Percentiles rank a stretch among this genome's conserved stretches.
phyloP scores from a whole-genome alignment of 2,888 invertebrate genomes.

The Acanthosoma haemorrhoidale region DNA sequence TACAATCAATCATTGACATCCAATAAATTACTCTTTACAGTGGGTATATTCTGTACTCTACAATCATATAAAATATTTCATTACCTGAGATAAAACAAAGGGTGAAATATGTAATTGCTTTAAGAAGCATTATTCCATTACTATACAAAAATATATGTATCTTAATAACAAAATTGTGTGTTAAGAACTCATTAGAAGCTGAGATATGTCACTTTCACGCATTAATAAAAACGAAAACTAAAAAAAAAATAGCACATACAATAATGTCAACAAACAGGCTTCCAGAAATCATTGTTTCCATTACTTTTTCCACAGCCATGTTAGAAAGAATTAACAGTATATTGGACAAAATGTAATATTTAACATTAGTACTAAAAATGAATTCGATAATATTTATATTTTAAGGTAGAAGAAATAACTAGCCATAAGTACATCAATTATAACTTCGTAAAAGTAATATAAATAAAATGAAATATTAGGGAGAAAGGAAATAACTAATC shows the following conservation, averaged over 20 bases:
- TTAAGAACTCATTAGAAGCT: neutral
- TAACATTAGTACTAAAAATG: no score
- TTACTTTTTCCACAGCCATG: neutral
- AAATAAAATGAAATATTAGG: no score
- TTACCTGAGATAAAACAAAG: constrained; percentile 1
- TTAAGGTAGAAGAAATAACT: no score
- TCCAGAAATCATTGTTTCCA: constrained; percentile 9
- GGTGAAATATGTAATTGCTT: constrained; percentile 21
- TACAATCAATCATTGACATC: neutral
- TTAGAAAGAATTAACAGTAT: neutral
- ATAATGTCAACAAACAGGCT: neutral
- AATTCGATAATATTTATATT: no score
- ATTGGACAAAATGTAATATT: no score
- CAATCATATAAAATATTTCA: neutral
- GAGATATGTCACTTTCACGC: neutral
- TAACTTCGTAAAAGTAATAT: no score
- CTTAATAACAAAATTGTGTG: neutral
- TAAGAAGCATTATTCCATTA: constrained; percentile 31
- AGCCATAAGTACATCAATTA: no score
- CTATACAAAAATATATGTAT: constrained; percentile 16
- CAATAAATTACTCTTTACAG: neutral
- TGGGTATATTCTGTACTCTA: neutral
- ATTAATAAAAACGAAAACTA: neutral
- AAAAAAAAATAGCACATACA: neutral
- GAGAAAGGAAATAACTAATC: no score